Conservation (phyloP, 2,888 invertebrate species). For the Drepana falcataria region DNA sequence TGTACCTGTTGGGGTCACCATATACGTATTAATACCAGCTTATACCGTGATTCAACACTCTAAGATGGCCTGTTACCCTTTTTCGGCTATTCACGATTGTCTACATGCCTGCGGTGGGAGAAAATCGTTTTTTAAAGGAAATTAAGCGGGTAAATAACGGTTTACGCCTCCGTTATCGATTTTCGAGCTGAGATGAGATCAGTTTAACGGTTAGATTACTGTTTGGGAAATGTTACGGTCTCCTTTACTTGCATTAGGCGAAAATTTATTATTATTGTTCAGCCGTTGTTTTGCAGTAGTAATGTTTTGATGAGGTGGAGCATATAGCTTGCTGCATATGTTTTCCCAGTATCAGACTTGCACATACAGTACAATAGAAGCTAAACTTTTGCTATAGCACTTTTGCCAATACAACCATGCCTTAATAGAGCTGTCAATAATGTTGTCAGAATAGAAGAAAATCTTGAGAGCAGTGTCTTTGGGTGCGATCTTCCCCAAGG, state of each 20-base stretch:
- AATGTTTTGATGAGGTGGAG: too few relatives aligned
- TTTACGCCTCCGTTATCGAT: constrained; percentile 20
- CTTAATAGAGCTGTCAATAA: too few relatives aligned
- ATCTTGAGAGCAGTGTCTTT: too few relatives aligned
- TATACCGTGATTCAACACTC: constrained; percentile 40
- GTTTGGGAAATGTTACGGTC: constrained; percentile 4
- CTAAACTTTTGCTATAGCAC: too few relatives aligned
- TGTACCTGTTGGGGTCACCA: constrained; percentile 28
- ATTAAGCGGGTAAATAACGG: constrained; percentile 43
- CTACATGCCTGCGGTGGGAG: constrained; percentile 24
- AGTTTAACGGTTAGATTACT: constrained; percentile 23
- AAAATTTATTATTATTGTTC: background rate
- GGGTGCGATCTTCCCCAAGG: too few relatives aligned
- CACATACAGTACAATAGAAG: too few relatives aligned
- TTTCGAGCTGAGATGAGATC: constrained; percentile 24
- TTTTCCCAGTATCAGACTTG: too few relatives aligned
- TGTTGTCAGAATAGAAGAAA: too few relatives aligned
- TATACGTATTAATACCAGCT: constrained; percentile 31
- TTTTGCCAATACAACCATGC: too few relatives aligned
- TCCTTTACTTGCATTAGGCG: background rate
- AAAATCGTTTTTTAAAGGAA: constrained; percentile 49
- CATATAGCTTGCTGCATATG: too few relatives aligned
- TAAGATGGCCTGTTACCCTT: constrained; percentile 42
- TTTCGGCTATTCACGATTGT: constrained; percentile 46
- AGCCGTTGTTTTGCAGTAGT: too few relatives aligned